phyloP scores from a whole-genome alignment of 2,888 invertebrate species.

The Trachelus tabidus region DNA sequence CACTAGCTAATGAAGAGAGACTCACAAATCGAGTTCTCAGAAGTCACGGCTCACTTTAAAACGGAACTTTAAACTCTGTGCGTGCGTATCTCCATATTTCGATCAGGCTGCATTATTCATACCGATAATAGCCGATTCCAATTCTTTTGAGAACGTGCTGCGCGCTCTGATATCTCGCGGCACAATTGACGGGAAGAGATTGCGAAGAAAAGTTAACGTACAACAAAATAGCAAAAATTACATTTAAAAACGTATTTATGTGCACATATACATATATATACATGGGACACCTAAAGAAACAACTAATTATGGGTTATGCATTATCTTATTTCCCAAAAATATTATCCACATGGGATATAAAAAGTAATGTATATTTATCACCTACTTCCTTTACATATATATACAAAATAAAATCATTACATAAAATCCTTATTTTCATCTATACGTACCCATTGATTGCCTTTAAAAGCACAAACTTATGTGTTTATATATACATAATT shows the following conservation, averaged over 20 bases:
- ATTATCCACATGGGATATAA: too few species aligned
- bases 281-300: too few species aligned
- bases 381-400: too few species aligned
- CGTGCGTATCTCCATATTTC: conserved; percentile 21
- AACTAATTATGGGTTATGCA: too few species aligned
- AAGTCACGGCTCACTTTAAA: conserved; percentile 22
- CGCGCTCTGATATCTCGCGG: not conserved
- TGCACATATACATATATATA: too few species aligned
- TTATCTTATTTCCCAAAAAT: too few species aligned
- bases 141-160: conserved; percentile 9
- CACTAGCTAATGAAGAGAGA: conserved; percentile 22
- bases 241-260: too few species aligned
- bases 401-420: too few species aligned
- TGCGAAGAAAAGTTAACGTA: not conserved
- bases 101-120: conserved; percentile 22
- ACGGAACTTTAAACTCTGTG: conserved; percentile 17
- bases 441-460: too few species aligned
- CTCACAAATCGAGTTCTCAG: conserved; percentile 21
- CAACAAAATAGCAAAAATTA: not conserved
- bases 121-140: conserved; percentile 18
- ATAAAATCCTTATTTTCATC: too few species aligned
- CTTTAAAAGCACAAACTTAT: not conserved
- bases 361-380: too few species aligned
- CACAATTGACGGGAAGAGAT: not conserved
- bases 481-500: conserved; percentile 16